Percentiles rank a stretch among this genome's conserved stretches.
Conservation (phyloP, 2,113 vertebrate species). For the Anguilla rostrata region DNA sequence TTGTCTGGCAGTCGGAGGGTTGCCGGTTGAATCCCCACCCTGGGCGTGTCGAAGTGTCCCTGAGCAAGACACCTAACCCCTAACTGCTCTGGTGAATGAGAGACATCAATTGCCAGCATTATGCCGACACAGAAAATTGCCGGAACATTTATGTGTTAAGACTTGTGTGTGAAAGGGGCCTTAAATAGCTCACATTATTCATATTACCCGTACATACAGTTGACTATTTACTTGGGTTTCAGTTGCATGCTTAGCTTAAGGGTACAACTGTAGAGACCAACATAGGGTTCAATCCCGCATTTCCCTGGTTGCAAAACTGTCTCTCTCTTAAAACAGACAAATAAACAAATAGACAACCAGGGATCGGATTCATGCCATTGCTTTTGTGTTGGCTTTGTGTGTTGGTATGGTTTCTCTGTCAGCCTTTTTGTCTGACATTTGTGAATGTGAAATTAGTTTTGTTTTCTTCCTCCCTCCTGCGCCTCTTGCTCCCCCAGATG, state of each 20-base stretch:
- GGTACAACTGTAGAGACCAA: neutral
- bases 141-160: too few relatives aligned
- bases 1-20: too few relatives aligned
- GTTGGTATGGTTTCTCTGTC: neutral
- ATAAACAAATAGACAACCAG: neutral
- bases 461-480: slow-evolving; percentile 50
- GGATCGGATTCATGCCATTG: neutral
- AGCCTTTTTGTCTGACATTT: slow-evolving; percentile 38
- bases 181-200: neutral
- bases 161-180: too few relatives aligned
- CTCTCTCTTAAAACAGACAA: neutral
- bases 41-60: too few relatives aligned
- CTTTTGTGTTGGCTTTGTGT: neutral
- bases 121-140: too few relatives aligned
- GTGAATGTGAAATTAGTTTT: slow-evolving; percentile 60
- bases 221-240: neutral
- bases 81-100: too few relatives aligned
- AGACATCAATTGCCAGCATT: too few relatives aligned
- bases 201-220: neutral
- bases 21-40: too few relatives aligned
- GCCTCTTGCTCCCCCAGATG: slow-evolving; percentile 71
- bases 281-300: neutral
- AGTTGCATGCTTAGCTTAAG: neutral
- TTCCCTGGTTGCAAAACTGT: neutral
- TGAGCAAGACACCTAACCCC: too few relatives aligned